A percentile compares a stretch with the other conserved stretches of the same genome.
These are phyloP conservation scores for Hypotaenidia okinawae DNA, from an alignment of 2,797 vertebrate species.

Conservation along the genomic window DNA sequence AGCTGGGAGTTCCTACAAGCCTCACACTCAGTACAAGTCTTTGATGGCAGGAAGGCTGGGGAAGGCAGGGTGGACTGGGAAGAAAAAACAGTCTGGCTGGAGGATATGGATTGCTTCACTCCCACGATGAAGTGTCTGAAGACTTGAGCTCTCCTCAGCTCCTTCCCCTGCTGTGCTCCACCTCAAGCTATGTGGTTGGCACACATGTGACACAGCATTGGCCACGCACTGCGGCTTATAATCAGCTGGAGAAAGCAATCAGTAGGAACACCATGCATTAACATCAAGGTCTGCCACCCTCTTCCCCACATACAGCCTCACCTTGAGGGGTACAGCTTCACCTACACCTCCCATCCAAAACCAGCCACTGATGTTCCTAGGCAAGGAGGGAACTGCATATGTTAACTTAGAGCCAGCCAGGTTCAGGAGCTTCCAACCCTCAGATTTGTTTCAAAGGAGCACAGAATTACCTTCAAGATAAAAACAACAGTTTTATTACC, in stretches of 20 bases:
- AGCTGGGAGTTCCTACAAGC: neutral
- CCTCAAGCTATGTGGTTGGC: neutral
- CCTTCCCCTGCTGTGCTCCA: neutral
- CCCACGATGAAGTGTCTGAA: neutral
- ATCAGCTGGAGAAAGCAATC: neutral
- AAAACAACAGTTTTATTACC: conserved; percentile 19
- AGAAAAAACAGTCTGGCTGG: neutral
- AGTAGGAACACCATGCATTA: neutral
- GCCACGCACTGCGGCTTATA: neutral
- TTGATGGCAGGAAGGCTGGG: conserved; percentile 10
- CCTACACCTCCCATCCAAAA: neutral
- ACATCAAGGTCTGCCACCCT: accelerated
- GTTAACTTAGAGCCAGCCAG: neutral
- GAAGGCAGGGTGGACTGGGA: neutral
- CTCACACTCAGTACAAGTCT: neutral
- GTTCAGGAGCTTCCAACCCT: neutral
- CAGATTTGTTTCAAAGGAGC: conserved; percentile 4
- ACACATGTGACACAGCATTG: neutral
- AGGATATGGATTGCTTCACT: neutral
- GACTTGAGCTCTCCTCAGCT: neutral
- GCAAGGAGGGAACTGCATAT: neutral
- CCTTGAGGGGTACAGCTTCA: neutral
- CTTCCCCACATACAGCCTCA: neutral
- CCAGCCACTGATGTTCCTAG: neutral
- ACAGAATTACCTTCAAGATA: neutral